Percentiles rank a stretch among this genome's conserved stretches.
These are phyloP conservation scores for Drosophila merina DNA, from an alignment of 2,888 invertebrate genomes.

Conservation along the genomic window DNA sequence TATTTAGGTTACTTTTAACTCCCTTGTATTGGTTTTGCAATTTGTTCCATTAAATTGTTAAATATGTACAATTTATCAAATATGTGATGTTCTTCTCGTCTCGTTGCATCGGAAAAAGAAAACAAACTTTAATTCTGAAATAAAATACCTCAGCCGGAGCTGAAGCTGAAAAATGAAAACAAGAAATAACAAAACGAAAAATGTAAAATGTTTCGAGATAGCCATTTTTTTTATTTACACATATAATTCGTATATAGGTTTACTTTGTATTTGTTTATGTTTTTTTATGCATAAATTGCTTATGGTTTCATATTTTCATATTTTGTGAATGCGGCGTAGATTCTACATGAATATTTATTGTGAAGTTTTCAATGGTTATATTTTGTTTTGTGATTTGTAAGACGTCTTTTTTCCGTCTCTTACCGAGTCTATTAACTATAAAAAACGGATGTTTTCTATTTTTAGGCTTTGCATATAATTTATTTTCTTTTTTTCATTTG, in stretches of 20 bases:
- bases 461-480: slow-evolving; percentile 22
- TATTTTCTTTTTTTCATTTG: slow-evolving; percentile 10
- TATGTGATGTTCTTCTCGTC: slow-evolving; percentile 31
- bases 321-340: slow-evolving; percentile 53
- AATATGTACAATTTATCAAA: slow-evolving; percentile 71
- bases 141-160: slow-evolving; percentile 53
- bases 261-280: slow-evolving; percentile 52
- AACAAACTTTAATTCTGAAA: slow-evolving; percentile 22
- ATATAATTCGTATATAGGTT: slow-evolving; percentile 45
- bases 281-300: slow-evolving; percentile 51
- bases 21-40: slow-evolving; percentile 84
- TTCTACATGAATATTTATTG: slow-evolving; percentile 60
- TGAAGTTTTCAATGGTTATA: slow-evolving; percentile 55
- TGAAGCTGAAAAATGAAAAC: slow-evolving; percentile 25
- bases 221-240: slow-evolving; percentile 57
- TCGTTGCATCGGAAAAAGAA: slow-evolving; percentile 32
- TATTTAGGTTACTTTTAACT: slow-evolving; percentile 82
- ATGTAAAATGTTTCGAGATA: slow-evolving; percentile 37
- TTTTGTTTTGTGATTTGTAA: slow-evolving; percentile 36
- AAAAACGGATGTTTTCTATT: slow-evolving; percentile 39
- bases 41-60: slow-evolving; percentile 81
- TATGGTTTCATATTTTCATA: slow-evolving; percentile 53
- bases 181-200: slow-evolving; percentile 53
- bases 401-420: slow-evolving; percentile 53
- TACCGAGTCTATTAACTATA: slow-evolving; percentile 58